These are phyloP conservation scores for Microchirus variegatus DNA, from an alignment of 2,797 vertebrate species.

Conservation along the genomic window DNA sequence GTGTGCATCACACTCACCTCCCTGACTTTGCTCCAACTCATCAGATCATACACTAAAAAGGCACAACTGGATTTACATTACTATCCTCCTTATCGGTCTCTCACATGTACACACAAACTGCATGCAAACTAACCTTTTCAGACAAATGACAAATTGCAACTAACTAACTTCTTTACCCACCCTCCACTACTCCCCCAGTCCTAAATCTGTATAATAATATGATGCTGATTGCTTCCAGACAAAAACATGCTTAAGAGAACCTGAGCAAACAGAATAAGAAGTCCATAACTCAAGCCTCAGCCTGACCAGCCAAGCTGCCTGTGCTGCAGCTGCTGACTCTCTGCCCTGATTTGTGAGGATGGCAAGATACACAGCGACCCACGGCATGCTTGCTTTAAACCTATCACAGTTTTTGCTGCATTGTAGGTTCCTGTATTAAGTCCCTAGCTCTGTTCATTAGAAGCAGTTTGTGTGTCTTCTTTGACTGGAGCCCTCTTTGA, in stretches of 20 bases:
- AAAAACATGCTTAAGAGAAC: constrained; percentile 16
- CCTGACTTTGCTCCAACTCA: constrained; percentile 7
- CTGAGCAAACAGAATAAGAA: constrained; percentile 67
- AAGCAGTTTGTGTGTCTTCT: constrained; percentile 6
- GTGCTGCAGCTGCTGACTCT: constrained; percentile 49
- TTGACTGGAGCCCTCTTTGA: constrained; percentile 14
- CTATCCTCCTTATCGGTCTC: neutral
- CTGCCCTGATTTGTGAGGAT: constrained; percentile 60
- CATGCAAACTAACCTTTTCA: constrained; percentile 22
- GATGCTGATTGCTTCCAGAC: constrained; percentile 57
- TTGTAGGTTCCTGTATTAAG: constrained; percentile 18
- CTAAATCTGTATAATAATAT: constrained; percentile 60
- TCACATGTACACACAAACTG: constrained; percentile 11
- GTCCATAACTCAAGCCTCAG: constrained; percentile 68
- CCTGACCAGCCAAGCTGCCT: constrained; percentile 43
- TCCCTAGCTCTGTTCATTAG: constrained; percentile 17
- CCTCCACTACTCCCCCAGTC: constrained; percentile 24
- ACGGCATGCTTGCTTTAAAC: constrained; percentile 20
- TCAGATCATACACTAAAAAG: constrained; percentile 12
- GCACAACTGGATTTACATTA: constrained; percentile 1
- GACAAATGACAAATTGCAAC: constrained; percentile 28
- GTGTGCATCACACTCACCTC: constrained; percentile 9
- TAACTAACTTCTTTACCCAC: constrained; percentile 17
- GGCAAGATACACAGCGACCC: constrained; percentile 21
- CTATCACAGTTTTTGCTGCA: constrained; percentile 36